Conservation (phyloP, 2,888 invertebrate species). For the Microplitis manilae region DNA sequence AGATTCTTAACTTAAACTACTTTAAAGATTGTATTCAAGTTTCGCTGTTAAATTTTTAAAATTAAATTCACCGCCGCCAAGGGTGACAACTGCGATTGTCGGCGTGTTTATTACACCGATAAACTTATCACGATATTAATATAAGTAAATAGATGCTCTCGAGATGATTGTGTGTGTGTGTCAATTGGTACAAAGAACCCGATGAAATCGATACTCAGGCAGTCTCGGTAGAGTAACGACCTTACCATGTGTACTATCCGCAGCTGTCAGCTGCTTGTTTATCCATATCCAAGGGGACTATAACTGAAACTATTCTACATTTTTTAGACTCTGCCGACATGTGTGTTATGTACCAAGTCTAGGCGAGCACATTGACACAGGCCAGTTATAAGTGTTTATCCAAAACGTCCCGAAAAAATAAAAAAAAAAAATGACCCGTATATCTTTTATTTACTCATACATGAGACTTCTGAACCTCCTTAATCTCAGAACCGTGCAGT, state of each 20-base stretch:
- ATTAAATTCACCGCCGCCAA: not conserved
- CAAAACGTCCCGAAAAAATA: too few species aligned
- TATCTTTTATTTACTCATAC: too few species aligned
- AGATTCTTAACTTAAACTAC: too few species aligned
- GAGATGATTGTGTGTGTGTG: not conserved
- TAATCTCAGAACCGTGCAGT: too few species aligned
- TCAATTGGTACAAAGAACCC: not conserved
- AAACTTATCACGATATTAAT: not conserved
- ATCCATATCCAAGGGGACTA: not conserved
- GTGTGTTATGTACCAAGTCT: not conserved
- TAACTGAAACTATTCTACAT: not conserved
- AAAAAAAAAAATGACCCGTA: too few species aligned
- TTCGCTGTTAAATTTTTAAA: too few species aligned
- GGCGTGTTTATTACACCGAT: not conserved
- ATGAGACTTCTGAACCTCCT: too few species aligned
- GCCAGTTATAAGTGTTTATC: too few species aligned
- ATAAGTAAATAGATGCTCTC: not conserved
- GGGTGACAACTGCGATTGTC: not conserved
- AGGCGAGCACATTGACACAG: too few species aligned
- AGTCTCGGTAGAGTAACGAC: constrained; percentile 43
- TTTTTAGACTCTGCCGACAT: not conserved
- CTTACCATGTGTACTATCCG: constrained; percentile 65
- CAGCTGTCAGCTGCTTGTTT: constrained; percentile 62
- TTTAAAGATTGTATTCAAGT: too few species aligned
- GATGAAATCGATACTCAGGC: constrained; percentile 16